Evolutionary conservation across 2,113 vertebrate species (phyloP), one percentile per base, ranked within the genome.

Genomic region (Campylorhamphus procurvoides): DNA sequence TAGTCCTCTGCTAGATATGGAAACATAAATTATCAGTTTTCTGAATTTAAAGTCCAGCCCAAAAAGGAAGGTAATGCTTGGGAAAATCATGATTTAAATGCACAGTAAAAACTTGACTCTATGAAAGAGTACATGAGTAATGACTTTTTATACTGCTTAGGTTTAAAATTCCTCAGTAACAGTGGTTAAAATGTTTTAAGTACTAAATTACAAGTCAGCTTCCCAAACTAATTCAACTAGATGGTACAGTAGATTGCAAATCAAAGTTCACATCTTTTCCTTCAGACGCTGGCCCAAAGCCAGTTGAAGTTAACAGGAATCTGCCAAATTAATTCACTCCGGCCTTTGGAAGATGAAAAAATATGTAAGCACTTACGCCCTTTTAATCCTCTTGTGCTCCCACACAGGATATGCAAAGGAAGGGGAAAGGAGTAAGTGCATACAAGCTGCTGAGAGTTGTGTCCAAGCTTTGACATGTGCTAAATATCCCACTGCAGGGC

Each of bases 131-230:
- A 40, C 19, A 35, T 23, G 24, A 87, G 33, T 52, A 87, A 92
- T 40, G 37, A 87, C 47, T 67, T 94, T 91, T 79, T 35, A 66
- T 76, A 50, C 20, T 80, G 78, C 66, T 92, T 91, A 78, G 40
- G 46, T 87, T 94, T 85, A 95, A 96, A 95, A 69, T 79, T 91
- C 78, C 66, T 73, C 66, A 83, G 55, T 64, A 92, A 75, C 15
- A 69, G 49, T 53, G 69, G 77, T 91, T 82, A 56, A 91, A 91
- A 73, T 58, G 10, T 62, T 95, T 82, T 66, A 96, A 96, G 49
- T 84, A 19, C 47, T 89, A 94, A 92, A 84, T 94, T 91, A 75
- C 53, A 82, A 89, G 87, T 58, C 68, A 94, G 53, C 18, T 95
- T 76, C 80, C 87, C 87, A 93, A 77, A 82, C 58, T 33, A 76